Percentiles rank a stretch among this genome's conserved stretches.
Evolutionary conservation across 37 sponge, comb jelly and placozoan species (phyloP).

Genomic region (Spongia lamella): DNA sequence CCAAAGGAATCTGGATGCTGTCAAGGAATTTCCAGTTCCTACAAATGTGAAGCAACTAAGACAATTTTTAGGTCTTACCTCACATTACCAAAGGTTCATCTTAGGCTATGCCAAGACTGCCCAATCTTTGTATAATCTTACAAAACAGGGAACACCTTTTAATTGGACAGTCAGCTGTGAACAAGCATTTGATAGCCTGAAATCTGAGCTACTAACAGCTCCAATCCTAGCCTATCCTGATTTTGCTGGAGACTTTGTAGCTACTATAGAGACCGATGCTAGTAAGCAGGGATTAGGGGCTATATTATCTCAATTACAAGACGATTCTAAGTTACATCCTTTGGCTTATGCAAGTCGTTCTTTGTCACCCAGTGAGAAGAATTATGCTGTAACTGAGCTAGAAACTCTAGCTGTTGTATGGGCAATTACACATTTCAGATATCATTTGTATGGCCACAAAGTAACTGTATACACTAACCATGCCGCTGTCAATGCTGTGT

Average conservation of each 20-base stretch:
- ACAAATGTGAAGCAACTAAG: too few species aligned
- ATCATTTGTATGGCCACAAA: conserved; percentile 41
- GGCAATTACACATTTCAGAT: conserved; percentile 29
- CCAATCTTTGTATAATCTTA: neutral
- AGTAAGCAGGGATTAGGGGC: conserved; percentile 42
- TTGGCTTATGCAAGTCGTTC: conserved; percentile 59
- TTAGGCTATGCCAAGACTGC: neutral
- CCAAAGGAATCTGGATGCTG: neutral
- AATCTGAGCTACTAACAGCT: neutral
- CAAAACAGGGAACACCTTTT: neutral
- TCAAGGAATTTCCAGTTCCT: too few species aligned
- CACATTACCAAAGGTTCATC: neutral
- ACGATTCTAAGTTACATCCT: conserved; percentile 32
- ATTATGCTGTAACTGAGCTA: conserved; percentile 61
- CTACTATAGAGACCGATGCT: conserved; percentile 63
- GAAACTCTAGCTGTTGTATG: conserved; percentile 72
- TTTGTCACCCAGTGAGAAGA: conserved; percentile 43
- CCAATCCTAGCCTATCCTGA: conserved; percentile 38
- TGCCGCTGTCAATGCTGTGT: conserved; percentile 59
- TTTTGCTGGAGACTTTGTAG: conserved; percentile 20
- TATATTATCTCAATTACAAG: conserved; percentile 31
- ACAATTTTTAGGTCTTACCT: neutral
- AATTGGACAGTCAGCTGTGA: neutral
- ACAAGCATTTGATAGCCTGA: neutral
- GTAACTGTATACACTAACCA: conserved; percentile 59